A percentile compares a stretch with the other conserved stretches of the same genome.
These are phyloP conservation scores for Staurois parvus DNA, from an alignment of 2,797 vertebrate species.

Conservation along the genomic window DNA sequence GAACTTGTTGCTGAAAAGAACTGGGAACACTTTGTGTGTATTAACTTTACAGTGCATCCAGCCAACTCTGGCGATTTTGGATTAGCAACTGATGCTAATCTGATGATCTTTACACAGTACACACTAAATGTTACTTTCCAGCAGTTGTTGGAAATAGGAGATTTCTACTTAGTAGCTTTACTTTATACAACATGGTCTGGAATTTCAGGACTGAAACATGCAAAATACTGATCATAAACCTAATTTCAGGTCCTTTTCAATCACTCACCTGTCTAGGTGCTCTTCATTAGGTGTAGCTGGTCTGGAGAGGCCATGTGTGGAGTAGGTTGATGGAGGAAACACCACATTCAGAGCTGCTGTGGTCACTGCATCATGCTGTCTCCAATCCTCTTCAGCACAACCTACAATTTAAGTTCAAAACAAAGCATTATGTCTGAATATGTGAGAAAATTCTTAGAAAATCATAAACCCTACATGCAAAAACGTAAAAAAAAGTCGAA, in stretches of 20 bases:
- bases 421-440: constrained; percentile 40
- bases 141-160: background rate
- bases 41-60: constrained; percentile 24
- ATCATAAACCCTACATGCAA: background rate
- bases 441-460: background rate
- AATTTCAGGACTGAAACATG: background rate
- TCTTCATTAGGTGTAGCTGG: constrained; percentile 56
- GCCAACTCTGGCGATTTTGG: background rate
- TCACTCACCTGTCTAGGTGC: constrained; percentile 67
- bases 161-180: no score
- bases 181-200: background rate
- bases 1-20: constrained; percentile 45
- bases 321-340: constrained; percentile 55
- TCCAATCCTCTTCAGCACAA: constrained; percentile 66
- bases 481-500: background rate
- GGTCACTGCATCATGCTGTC: constrained; percentile 60
- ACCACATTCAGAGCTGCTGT: constrained; percentile 53
- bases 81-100: constrained; percentile 1
- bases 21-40: constrained; percentile 10
- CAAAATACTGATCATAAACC: background rate
- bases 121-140: background rate
- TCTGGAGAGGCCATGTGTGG: constrained; percentile 61
- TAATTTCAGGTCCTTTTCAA: background rate
- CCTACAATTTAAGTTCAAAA: constrained; percentile 60
- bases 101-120: background rate